A percentile compares a stretch with the other conserved stretches of the same genome.
These are phyloP conservation scores for Ips nitidus DNA, from an alignment of 1,140 invertebrate genomes.

Conservation along the genomic window DNA sequence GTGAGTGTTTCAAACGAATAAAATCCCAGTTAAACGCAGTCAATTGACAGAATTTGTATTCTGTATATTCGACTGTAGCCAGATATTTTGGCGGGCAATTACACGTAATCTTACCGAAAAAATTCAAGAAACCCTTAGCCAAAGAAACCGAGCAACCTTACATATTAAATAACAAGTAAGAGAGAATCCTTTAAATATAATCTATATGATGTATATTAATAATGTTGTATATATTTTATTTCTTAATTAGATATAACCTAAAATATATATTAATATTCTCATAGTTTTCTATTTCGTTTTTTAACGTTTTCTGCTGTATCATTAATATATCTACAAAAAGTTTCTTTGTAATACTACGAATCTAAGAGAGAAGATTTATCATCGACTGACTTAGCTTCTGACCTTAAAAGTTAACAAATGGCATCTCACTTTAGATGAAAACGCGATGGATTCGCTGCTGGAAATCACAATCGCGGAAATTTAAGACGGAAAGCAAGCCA, in stretches of 20 bases:
- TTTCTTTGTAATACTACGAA: slow-evolving; percentile 13
- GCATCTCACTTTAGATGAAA: slow-evolving; percentile 25
- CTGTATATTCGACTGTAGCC: not conserved
- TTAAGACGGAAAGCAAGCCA: not conserved
- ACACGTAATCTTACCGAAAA: slow-evolving; percentile 5
- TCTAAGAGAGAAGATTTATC: slow-evolving; percentile 17
- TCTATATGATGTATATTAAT: slow-evolving; percentile 30
- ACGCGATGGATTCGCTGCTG: not conserved
- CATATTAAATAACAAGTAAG: slow-evolving; percentile 36
- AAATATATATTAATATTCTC: slow-evolving; percentile 31
- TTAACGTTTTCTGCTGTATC: slow-evolving; percentile 1
- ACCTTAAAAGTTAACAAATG: slow-evolving; percentile 25
- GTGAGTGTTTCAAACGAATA: too few species aligned
- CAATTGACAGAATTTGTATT: slow-evolving; percentile 14
- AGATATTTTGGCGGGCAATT: not conserved
- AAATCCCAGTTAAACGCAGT: too few species aligned
- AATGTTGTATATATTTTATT: slow-evolving; percentile 34
- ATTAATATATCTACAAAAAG: slow-evolving; percentile 32
- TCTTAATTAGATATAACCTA: slow-evolving; percentile 35
- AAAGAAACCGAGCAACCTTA: slow-evolving; percentile 22
- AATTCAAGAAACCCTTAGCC: slow-evolving; percentile 21
- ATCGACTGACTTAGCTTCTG: slow-evolving; percentile 27
- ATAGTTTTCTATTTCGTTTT: slow-evolving; percentile 5
- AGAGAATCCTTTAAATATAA: slow-evolving; percentile 28
- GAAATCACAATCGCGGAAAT: not conserved